Evolutionary conservation across 2,888 invertebrate species (phyloP).

Genomic region (Yponomeuta cagnagella): DNA sequence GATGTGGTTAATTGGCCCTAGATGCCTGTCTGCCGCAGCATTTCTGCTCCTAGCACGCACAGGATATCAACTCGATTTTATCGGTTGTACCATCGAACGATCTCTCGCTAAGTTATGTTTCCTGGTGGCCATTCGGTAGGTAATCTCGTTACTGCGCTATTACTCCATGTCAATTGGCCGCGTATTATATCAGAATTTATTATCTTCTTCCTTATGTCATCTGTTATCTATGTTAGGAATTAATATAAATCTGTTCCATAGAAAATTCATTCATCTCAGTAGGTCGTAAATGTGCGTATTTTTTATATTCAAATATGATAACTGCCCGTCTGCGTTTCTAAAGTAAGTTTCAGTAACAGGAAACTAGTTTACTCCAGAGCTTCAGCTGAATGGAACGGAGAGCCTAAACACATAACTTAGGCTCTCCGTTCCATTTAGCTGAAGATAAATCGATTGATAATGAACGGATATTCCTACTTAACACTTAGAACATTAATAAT

Average conservation of each 20-base stretch:
- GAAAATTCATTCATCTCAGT: neutral
- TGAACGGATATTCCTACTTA: neutral
- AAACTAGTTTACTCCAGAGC: neutral
- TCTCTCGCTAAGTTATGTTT: slow-evolving; percentile 12
- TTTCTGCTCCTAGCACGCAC: slow-evolving; percentile 14
- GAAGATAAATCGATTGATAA: slow-evolving; percentile 6
- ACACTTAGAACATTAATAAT: neutral
- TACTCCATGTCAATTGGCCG: slow-evolving; percentile 2
- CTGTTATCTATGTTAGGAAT: neutral
- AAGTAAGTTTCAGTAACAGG: neutral
- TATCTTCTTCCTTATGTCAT: neutral
- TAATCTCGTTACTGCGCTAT: slow-evolving; percentile 6
- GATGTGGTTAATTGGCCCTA: slow-evolving; percentile 18
- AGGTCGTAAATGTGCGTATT: neutral
- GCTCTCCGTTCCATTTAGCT: neutral
- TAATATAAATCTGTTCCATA: neutral
- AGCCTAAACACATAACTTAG: neutral
- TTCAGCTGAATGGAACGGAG: neutral
- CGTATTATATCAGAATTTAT: slow-evolving; percentile 9
- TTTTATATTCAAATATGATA: neutral
- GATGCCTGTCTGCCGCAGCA: slow-evolving; percentile 11
- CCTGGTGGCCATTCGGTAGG: neutral
- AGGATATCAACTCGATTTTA: slow-evolving; percentile 15
- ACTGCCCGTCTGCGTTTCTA: neutral
- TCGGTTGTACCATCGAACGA: slow-evolving; percentile 8